These are phyloP conservation scores for Anthophora plumipes DNA, from an alignment of 2,888 invertebrate genomes.

Conservation along the genomic window DNA sequence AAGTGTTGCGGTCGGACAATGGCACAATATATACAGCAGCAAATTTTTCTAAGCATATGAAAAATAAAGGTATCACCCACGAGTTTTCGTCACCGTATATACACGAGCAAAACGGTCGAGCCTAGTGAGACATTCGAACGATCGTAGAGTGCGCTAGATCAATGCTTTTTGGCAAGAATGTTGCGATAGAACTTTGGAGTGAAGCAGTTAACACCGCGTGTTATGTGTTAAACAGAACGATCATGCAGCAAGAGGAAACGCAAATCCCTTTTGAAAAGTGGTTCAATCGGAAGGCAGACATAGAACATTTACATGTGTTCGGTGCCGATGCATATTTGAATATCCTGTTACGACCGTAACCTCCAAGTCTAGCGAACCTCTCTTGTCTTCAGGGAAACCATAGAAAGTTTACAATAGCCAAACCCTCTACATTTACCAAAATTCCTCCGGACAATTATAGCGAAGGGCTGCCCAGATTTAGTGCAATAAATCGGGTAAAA, in stretches of 20 bases:
- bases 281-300: slow-evolving; percentile 59
- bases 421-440: no score
- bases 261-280: slow-evolving; percentile 32
- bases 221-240: not conserved
- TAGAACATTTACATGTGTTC: slow-evolving; percentile 65
- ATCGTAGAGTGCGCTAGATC: no score
- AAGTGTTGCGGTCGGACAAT: slow-evolving; percentile 59
- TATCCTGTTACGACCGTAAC: no score
- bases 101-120: slow-evolving; percentile 70
- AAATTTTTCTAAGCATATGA: not conserved
- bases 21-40: slow-evolving; percentile 43
- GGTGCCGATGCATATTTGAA: slow-evolving; percentile 61
- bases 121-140: slow-evolving; percentile 73
- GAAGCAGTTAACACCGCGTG: slow-evolving; percentile 38
- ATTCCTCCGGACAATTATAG: no score
- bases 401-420: no score
- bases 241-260: not conserved
- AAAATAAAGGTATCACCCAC: slow-evolving; percentile 55
- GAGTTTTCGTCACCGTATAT: no score
- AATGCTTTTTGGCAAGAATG: slow-evolving; percentile 19
- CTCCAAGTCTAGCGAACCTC: no score
- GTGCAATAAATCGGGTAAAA: no score
- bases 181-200: slow-evolving; percentile 20
- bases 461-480: no score
- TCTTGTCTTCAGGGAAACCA: no score